Evolutionary conservation across 2,888 invertebrate genomes (phyloP).

Genomic region (Meiosimyza decipiens): DNA sequence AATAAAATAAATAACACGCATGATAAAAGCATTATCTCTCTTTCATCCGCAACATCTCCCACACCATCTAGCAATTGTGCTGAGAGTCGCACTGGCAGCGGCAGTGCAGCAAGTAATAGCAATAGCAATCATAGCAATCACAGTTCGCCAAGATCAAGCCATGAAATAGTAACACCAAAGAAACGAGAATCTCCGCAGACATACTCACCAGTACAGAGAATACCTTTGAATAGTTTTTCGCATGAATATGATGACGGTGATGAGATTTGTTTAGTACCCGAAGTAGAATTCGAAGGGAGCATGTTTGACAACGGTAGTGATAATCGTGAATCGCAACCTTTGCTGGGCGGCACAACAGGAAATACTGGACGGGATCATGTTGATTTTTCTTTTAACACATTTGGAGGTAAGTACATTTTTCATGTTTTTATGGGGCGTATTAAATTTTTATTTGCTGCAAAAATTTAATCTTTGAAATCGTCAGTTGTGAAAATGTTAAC

Average conservation of each 20-base stretch:
- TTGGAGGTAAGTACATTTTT: conserved; percentile 76
- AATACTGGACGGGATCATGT: conserved; percentile 76
- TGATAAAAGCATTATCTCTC: conserved; percentile 72
- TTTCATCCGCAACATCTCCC: conserved; percentile 60
- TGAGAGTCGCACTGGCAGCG: conserved; percentile 46
- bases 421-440: no score
- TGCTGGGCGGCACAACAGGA: conserved; percentile 85
- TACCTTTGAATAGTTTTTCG: conserved; percentile 36
- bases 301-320: conserved; percentile 83
- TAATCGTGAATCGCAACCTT: conserved; percentile 93
- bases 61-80: conserved; percentile 55
- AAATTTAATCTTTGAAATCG: no score
- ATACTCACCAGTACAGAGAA: conserved; percentile 14
- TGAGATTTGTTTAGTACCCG: conserved; percentile 83
- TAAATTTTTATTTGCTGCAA: no score
- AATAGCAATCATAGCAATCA: conserved; percentile 47
- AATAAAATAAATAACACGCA: conserved; percentile 49
- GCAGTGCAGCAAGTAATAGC: conserved; percentile 41
- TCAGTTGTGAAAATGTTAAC: no score
- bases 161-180: conserved; percentile 38
- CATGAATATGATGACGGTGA: conserved; percentile 62
- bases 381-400: conserved; percentile 83
- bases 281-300: conserved; percentile 82
- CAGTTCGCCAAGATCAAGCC: conserved; percentile 47
- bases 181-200: conserved; percentile 37